phyloP scores from a whole-genome alignment of 1,140 invertebrate species.

The Caenorhabditis tropicalis region DNA sequence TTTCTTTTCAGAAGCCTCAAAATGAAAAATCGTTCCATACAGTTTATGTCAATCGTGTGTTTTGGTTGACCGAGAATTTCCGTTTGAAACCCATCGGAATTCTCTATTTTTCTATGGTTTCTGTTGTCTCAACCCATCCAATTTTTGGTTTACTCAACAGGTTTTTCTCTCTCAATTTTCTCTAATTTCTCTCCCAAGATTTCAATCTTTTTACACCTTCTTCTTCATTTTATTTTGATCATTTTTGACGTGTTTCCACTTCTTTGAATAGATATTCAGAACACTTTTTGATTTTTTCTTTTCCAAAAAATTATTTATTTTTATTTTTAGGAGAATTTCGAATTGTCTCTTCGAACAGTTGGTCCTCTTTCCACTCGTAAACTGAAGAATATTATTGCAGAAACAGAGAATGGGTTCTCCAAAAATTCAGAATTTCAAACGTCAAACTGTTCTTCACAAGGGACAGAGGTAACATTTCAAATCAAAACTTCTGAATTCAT shows the following conservation, averaged over 20 bases:
- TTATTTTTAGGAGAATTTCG: background rate
- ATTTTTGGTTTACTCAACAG: too few relatives aligned
- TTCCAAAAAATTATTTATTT: background rate
- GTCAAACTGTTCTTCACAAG: slow-evolving; percentile 7
- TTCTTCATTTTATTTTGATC: background rate
- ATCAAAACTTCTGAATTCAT: too few relatives aligned
- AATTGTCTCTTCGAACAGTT: too few relatives aligned
- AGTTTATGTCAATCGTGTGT: too few relatives aligned
- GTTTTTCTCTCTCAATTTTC: too few relatives aligned
- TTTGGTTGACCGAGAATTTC: too few relatives aligned
- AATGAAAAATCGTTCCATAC: too few relatives aligned
- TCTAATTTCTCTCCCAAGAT: background rate
- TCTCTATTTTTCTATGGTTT: too few relatives aligned
- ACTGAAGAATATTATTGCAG: background rate
- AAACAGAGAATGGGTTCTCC: slow-evolving; percentile 5
- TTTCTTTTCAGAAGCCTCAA: too few relatives aligned
- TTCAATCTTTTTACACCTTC: background rate
- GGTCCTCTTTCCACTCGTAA: too few relatives aligned
- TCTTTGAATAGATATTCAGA: background rate
- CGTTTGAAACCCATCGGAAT: too few relatives aligned
- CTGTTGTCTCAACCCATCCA: too few relatives aligned
- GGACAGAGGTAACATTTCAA: background rate
- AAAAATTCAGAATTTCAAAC: slow-evolving; percentile 2
- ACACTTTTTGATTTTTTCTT: background rate
- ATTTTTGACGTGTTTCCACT: background rate